A percentile compares a stretch with the other conserved stretches of the same genome.
Evolutionary conservation across 2,797 vertebrate genomes (phyloP).

Genomic region (Florisuga fusca): DNA sequence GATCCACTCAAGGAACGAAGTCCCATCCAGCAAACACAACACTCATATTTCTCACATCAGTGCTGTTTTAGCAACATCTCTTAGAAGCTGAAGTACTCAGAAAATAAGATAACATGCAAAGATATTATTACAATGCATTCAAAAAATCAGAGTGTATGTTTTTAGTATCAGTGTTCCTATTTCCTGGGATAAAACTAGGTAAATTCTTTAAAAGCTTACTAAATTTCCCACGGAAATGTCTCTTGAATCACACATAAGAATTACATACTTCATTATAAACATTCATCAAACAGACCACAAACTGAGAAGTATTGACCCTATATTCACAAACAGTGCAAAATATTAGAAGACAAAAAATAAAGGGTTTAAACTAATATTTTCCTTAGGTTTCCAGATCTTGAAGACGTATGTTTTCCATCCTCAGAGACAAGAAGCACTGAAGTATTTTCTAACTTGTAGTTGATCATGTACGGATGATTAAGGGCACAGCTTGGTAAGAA

Average conservation of each 20-base stretch:
- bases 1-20: background rate
- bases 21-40: background rate
- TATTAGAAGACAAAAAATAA: background rate
- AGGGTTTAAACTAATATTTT: background rate
- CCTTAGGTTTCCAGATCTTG: background rate
- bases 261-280: background rate
- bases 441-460: constrained; percentile 11
- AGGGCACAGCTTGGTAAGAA: constrained; percentile 36
- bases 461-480: constrained; percentile 43
- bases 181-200: background rate
- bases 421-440: background rate
- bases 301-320: background rate
- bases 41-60: background rate
- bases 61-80: background rate
- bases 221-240: background rate
- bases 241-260: background rate
- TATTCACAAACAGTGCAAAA: background rate
- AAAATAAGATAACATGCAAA: background rate
- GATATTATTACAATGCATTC: background rate
- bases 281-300: background rate
- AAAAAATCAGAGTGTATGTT: background rate
- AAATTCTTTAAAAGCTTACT: background rate
- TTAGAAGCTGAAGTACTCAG: background rate
- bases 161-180: background rate
- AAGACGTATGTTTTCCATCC: background rate